phyloP scores from a whole-genome alignment of 2,113 vertebrate genomes.

The Lontra canadensis region DNA sequence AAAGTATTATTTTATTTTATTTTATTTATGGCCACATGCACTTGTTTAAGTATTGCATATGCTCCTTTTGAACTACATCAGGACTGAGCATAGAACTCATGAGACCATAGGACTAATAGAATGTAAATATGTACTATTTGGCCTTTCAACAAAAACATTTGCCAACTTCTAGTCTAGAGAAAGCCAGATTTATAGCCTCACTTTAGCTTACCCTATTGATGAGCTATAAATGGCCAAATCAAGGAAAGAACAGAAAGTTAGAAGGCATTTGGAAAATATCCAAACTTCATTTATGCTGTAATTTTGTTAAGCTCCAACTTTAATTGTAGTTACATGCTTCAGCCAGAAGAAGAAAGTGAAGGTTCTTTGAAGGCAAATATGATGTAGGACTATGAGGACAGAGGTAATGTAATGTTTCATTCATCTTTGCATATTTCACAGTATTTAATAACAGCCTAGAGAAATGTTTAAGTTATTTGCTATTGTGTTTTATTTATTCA shows the following conservation, averaged over 20 bases:
- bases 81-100: not conserved
- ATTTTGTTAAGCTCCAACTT: not conserved
- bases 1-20: not conserved
- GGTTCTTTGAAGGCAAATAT: not conserved
- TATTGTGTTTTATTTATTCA: not conserved
- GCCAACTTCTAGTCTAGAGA: not conserved
- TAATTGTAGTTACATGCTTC: not conserved
- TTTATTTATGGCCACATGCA: not conserved
- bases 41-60: not conserved
- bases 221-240: not conserved
- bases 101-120: not conserved
- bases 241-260: not conserved
- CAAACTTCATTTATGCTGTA: not conserved
- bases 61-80: not conserved
- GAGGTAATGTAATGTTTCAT: not conserved
- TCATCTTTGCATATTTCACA: not conserved
- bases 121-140: not conserved
- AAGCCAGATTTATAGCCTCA: not conserved
- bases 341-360: not conserved
- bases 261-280: not conserved
- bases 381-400: not conserved
- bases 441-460: not conserved
- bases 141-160: not conserved
- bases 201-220: not conserved
- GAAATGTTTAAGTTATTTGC: not conserved